Conservation (phyloP, 2,797 vertebrate species). For the Peromyscus nudipes region DNA sequence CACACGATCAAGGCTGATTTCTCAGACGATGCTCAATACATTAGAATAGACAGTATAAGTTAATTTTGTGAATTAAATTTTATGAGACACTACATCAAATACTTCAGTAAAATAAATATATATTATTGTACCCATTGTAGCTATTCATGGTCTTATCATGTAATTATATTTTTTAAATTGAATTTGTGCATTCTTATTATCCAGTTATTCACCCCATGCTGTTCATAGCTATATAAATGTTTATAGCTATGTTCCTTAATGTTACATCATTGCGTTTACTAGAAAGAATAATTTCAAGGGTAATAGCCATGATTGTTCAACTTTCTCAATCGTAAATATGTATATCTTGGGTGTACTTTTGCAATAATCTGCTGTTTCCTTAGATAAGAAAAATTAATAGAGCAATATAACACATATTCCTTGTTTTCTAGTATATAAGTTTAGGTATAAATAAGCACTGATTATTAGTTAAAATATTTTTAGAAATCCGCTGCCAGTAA, state of each 20-base stretch:
- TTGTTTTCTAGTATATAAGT: background rate
- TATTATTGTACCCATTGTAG: constrained; percentile 75
- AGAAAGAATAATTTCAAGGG: constrained; percentile 68
- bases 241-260: constrained; percentile 70
- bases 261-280: constrained; percentile 62
- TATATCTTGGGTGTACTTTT: constrained; percentile 30
- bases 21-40: constrained; percentile 60
- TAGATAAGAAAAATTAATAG: constrained; percentile 54
- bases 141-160: constrained; percentile 74
- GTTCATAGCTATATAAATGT: constrained; percentile 81
- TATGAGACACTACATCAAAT: constrained; percentile 81
- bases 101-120: constrained; percentile 80
- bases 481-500: background rate
- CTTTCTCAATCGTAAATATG: constrained; percentile 60
- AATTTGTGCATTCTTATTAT: constrained; percentile 76
- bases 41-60: constrained; percentile 80
- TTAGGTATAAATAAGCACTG: background rate
- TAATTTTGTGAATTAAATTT: constrained; percentile 83
- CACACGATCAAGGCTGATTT: constrained; percentile 57
- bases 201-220: constrained; percentile 78
- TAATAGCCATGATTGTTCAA: constrained; percentile 63
- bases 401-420: background rate
- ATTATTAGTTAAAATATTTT: background rate
- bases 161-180: constrained; percentile 81
- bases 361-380: constrained; percentile 47